phyloP scores from a whole-genome alignment of 92 coral and sea anemone species.

The Chrysogorgia sp. region DNA sequence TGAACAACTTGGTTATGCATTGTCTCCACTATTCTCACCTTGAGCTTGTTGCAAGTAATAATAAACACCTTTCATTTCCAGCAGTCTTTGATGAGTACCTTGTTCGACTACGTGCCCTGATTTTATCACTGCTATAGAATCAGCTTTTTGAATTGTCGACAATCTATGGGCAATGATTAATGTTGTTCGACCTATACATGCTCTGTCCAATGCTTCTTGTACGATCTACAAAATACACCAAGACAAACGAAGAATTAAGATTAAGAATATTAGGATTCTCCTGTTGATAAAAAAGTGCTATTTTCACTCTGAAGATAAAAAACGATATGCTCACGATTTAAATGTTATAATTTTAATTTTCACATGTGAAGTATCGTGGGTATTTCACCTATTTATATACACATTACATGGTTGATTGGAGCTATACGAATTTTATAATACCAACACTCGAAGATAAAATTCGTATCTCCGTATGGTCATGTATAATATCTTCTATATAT shows the following conservation, averaged over 20 bases:
- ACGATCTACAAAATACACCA: conserved; percentile 64
- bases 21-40: neutral
- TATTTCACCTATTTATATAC: too few relatives aligned
- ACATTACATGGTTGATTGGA: too few relatives aligned
- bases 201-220: conserved; percentile 89
- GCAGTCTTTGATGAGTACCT: conserved; percentile 88
- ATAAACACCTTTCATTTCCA: conserved; percentile 76
- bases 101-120: conserved; percentile 91
- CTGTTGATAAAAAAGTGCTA: too few relatives aligned
- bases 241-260: neutral
- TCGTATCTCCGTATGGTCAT: too few relatives aligned
- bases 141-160: conserved; percentile 96
- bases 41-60: conserved; percentile 78
- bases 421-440: too few relatives aligned
- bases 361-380: too few relatives aligned
- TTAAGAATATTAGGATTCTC: too few relatives aligned
- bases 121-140: conserved; percentile 80
- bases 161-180: conserved; percentile 90
- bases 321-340: too few relatives aligned
- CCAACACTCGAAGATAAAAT: too few relatives aligned
- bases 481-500: too few relatives aligned
- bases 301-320: too few relatives aligned
- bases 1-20: neutral
- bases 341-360: too few relatives aligned
- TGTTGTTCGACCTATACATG: conserved; percentile 89